Conservation (phyloP, 64 coral and sea anemone species). For the Anthopleura sola region DNA sequence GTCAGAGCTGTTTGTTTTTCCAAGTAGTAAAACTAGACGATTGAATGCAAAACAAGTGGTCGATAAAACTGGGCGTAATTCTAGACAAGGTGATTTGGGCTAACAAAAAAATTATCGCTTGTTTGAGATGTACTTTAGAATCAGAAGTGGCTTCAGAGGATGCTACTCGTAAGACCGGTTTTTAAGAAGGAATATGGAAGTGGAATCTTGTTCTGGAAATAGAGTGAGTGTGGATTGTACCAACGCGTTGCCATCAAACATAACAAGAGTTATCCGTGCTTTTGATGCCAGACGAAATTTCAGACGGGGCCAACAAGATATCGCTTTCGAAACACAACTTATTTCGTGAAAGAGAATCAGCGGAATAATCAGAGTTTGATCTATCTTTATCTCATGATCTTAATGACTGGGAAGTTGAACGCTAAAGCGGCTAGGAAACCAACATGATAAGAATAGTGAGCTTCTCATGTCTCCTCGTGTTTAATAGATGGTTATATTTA, state of each 20-base stretch:
- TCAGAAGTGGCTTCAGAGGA: not conserved
- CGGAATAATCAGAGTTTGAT: not conserved
- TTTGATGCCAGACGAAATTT: not conserved
- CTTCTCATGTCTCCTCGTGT: not conserved
- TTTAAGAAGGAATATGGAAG: not conserved
- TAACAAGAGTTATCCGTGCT: not conserved
- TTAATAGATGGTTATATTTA: too few relatives aligned
- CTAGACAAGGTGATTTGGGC: not conserved
- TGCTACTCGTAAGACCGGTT: not conserved
- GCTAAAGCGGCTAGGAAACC: not conserved
- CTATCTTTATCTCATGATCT: not conserved
- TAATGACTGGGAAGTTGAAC: not conserved
- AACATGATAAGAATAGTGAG: not conserved
- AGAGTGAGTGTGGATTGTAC: not conserved
- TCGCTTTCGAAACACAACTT: not conserved
- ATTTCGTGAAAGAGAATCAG: not conserved
- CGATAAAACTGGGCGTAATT: not conserved
- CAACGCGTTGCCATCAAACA: not conserved
- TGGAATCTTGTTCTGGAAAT: not conserved
- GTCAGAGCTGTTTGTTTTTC: not conserved
- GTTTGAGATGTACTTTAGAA: not conserved
- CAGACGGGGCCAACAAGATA: not conserved
- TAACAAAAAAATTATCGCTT: not conserved
- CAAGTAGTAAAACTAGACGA: not conserved
- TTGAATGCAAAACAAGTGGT: not conserved